Percentiles rank a stretch among this genome's conserved stretches.
These are phyloP conservation scores for Drosophila ogumai DNA, from an alignment of 1,140 invertebrate species.

Conservation along the genomic window DNA sequence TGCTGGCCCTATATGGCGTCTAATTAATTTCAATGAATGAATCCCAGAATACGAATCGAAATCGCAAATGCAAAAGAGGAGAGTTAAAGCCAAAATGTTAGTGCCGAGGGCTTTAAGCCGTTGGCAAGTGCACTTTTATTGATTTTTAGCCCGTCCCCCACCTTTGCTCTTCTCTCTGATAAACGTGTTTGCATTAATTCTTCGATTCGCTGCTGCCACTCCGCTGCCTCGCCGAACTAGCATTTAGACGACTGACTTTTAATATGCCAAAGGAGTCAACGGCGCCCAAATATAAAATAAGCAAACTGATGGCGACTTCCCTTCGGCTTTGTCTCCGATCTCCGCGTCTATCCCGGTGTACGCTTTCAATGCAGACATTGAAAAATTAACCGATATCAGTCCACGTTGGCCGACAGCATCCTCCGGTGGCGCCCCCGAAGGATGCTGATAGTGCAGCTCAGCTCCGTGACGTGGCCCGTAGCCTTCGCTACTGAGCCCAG, in stretches of 20 bases:
- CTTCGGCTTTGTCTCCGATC: slow-evolving; percentile 16
- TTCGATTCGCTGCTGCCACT: slow-evolving; percentile 6
- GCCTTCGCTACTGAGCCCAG: slow-evolving; percentile 5
- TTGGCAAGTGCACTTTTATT: slow-evolving; percentile 52
- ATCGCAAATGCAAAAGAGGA: slow-evolving; percentile 15
- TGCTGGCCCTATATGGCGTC: slow-evolving; percentile 63
- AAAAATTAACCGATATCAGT: slow-evolving; percentile 81
- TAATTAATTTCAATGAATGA: slow-evolving; percentile 75
- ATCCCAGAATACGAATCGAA: slow-evolving; percentile 35
- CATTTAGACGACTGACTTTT: slow-evolving; percentile 24
- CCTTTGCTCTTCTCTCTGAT: slow-evolving; percentile 33
- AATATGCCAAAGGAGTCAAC: slow-evolving; percentile 22
- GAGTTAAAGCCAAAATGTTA: slow-evolving; percentile 4
- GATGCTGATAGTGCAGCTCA: slow-evolving; percentile 22
- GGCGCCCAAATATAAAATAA: slow-evolving; percentile 28
- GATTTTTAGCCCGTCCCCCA: slow-evolving; percentile 40
- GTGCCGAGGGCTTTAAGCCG: slow-evolving; percentile 1
- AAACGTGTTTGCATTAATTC: slow-evolving; percentile 67
- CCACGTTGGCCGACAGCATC: slow-evolving; percentile 62
- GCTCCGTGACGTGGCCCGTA: slow-evolving; percentile 18
- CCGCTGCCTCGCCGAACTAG: not conserved
- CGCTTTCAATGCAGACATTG: slow-evolving; percentile 76
- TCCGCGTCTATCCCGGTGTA: slow-evolving; percentile 47
- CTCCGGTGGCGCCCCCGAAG: not conserved
- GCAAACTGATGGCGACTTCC: slow-evolving; percentile 20